Evolutionary conservation across 2,113 vertebrate genomes (phyloP).

Genomic region (Tragelaphus scriptus): DNA sequence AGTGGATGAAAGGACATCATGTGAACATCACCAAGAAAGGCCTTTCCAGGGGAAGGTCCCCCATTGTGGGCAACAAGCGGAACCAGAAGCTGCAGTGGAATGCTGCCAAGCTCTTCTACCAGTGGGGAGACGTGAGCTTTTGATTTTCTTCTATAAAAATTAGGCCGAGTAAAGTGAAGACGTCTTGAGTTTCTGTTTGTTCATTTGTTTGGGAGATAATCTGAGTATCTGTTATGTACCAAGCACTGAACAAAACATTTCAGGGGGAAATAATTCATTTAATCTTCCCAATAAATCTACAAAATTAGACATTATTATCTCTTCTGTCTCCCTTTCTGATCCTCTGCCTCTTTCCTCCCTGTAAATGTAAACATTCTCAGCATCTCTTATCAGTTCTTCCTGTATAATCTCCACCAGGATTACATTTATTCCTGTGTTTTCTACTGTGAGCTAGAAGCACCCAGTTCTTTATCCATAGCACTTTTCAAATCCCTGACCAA

Average conservation of each 20-base stretch:
- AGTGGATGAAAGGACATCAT: constrained; percentile 99
- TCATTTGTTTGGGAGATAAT: background rate
- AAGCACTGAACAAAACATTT: background rate
- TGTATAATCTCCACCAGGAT: background rate
- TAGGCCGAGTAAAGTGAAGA: background rate
- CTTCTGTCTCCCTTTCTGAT: background rate
- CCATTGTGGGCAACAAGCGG: constrained; percentile 94
- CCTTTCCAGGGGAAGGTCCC: constrained; percentile 93
- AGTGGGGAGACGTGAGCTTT: constrained; percentile 96
- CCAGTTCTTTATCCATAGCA: background rate
- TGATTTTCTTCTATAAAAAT: background rate
- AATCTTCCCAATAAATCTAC: background rate
- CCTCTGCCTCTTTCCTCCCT: background rate
- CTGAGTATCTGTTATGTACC: background rate
- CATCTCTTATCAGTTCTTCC: background rate
- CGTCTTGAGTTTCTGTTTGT: background rate
- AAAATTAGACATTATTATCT: background rate
- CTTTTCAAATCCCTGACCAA: background rate
- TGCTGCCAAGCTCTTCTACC: constrained; percentile 97
- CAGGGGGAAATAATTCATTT: background rate
- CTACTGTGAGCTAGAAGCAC: background rate
- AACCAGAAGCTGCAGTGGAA: constrained; percentile 99
- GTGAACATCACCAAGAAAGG: constrained; percentile 98
- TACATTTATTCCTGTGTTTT: background rate
- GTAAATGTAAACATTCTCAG: background rate